Evolutionary conservation across 1,140 invertebrate species (phyloP), one percentile per base, ranked within the genome.

Genomic region (Penaeus vannamei): DNA sequence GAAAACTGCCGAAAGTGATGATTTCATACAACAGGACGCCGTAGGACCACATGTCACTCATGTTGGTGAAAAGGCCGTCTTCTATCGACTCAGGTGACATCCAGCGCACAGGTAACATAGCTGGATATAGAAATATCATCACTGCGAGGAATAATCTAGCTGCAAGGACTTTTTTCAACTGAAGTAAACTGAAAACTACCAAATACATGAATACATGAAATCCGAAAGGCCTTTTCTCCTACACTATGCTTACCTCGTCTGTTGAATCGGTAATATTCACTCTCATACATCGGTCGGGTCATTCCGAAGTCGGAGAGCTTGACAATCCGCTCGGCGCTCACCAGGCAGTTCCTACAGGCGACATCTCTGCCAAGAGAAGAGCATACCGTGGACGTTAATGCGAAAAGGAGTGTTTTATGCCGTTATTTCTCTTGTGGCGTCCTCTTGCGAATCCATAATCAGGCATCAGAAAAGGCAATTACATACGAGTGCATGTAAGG

Each of bases 231-330:
- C 12, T 17, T 1, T 53, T 46, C 3, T 46, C 10, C 42, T 46
- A 46, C 3, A 46, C n/a, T n/a, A n/a, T 79, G 60, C 81, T 92
- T 93, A 95, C 95, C 97, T 92, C 96, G 96, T 42, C 97, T 95
- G 92, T 96, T 97, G 91, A 98, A 97, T 89, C 96, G 95, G 92
- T 97, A 97, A 92, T 98, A 98, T 92, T 98, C 97, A 86, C 96
- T 96, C 91, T 97, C 97, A 92, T 96, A 97, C 92, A 97, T 96
- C 8, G 96, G 95, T 46, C 97, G 94, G 10, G 97, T 97, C 97
- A 98, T 98, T 32, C 97, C 98, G 93, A 98, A 98, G 93, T 99
- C 98, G 7, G 96, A 97, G 22, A 99, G 95, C 93, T 98, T 98
- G 4, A 98, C 96, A 0, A 96, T 94, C 85, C 96, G 94, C 87